These are phyloP conservation scores for Gallinago media DNA, from an alignment of 2,113 vertebrate species.

Conservation along the genomic window DNA sequence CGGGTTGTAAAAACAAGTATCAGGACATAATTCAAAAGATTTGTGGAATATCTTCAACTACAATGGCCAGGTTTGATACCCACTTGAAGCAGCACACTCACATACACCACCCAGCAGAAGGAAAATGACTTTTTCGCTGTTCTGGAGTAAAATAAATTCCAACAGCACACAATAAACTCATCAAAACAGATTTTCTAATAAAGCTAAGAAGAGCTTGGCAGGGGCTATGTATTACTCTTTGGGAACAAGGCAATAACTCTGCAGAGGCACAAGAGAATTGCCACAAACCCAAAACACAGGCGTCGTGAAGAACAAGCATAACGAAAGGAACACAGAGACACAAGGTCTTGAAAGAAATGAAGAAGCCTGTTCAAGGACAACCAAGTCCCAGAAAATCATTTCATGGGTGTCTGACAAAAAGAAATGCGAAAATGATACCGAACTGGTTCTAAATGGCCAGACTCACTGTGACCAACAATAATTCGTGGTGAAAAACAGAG, in stretches of 20 bases:
- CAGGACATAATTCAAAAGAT: neutral
- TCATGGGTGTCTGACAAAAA: neutral
- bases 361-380: neutral
- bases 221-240: fast-evolving
- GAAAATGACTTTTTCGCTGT: neutral
- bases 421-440: neutral
- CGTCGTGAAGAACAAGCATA: neutral
- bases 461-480: neutral
- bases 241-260: neutral
- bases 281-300: neutral
- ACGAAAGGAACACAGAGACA: neutral
- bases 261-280: neutral
- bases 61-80: neutral
- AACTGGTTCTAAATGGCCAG: neutral
- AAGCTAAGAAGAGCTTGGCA: neutral
- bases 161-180: neutral
- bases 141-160: neutral
- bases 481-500: neutral
- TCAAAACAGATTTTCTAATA: neutral
- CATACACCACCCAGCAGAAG: neutral
- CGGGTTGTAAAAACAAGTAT: neutral
- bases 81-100: neutral
- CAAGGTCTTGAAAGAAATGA: neutral
- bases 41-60: neutral
- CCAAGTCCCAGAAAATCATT: neutral